phyloP scores from a whole-genome alignment of 2,797 vertebrate species.

The Pseudopleuronectes americanus region DNA sequence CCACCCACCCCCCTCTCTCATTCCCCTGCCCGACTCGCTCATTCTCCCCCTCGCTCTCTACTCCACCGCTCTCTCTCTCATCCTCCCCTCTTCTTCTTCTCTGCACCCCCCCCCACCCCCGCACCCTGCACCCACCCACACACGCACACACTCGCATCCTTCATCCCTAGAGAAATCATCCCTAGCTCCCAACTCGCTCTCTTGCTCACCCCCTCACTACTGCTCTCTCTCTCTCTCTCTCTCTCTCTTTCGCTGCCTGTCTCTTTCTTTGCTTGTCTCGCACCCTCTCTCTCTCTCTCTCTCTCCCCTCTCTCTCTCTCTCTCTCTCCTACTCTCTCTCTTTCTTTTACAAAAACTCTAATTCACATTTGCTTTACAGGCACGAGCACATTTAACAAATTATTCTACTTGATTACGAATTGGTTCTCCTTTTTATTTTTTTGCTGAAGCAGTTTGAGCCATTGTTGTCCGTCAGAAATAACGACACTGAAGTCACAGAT shows the following conservation, averaged over 20 bases:
- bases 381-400: slow-evolving; percentile 35
- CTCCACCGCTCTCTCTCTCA: slow-evolving; percentile 42
- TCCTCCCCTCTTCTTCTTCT: slow-evolving; percentile 30
- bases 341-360: slow-evolving; percentile 19
- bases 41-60: slow-evolving; percentile 43
- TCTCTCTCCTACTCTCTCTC: slow-evolving; percentile 15
- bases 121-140: slow-evolving; percentile 25
- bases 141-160: slow-evolving; percentile 54
- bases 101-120: slow-evolving; percentile 9
- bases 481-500: neutral
- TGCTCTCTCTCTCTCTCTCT: slow-evolving; percentile 27
- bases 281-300: slow-evolving; percentile 28
- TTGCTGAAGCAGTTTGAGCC: neutral
- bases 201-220: slow-evolving; percentile 55
- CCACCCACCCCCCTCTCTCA: slow-evolving; percentile 25
- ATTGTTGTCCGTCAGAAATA: slow-evolving; percentile 5
- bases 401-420: slow-evolving; percentile 29
- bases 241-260: slow-evolving; percentile 28
- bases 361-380: slow-evolving; percentile 45
- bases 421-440: neutral
- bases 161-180: slow-evolving; percentile 83
- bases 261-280: slow-evolving; percentile 15
- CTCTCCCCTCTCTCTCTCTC: slow-evolving; percentile 21
- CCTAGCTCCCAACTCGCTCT: slow-evolving; percentile 75
- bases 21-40: slow-evolving; percentile 51